Evolutionary conservation across 2,888 invertebrate genomes (phyloP).

Genomic region (Vanessa cardui): DNA sequence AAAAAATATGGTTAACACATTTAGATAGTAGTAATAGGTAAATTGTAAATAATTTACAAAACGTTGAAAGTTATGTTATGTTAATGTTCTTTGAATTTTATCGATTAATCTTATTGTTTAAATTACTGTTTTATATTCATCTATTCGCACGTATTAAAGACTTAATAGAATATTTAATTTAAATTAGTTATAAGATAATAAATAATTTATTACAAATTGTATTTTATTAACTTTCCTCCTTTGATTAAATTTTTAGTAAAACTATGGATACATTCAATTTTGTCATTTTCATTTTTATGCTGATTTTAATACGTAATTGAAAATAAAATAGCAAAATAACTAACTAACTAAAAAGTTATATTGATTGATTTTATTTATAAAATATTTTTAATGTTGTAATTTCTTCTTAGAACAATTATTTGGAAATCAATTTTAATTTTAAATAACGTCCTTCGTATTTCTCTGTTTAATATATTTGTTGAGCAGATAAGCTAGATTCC

Average conservation of each 20-base stretch:
- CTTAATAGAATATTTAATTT: slow-evolving; percentile 53
- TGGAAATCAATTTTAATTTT: too few relatives aligned
- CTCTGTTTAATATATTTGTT: neutral
- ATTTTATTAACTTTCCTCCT: neutral
- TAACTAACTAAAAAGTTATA: too few relatives aligned
- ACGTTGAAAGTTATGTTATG: neutral
- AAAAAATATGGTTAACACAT: too few relatives aligned
- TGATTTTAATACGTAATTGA: too few relatives aligned
- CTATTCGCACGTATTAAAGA: slow-evolving; percentile 53
- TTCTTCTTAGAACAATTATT: too few relatives aligned
- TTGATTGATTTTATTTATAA: too few relatives aligned
- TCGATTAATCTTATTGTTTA: neutral
- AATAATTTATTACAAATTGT: slow-evolving; percentile 27
- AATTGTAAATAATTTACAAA: neutral
- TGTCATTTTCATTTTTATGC: too few relatives aligned
- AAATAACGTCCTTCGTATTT: too few relatives aligned
- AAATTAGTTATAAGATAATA: slow-evolving; percentile 38
- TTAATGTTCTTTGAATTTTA: neutral
- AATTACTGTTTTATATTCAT: neutral
- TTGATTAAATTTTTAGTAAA: neutral
- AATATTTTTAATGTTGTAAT: too few relatives aligned
- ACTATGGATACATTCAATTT: neutral
- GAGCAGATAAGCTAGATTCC: neutral
- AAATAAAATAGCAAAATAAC: too few relatives aligned
- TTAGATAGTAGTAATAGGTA: neutral